Evolutionary conservation across 2,888 invertebrate genomes (phyloP).

Genomic region (Pollenia angustigena): DNA sequence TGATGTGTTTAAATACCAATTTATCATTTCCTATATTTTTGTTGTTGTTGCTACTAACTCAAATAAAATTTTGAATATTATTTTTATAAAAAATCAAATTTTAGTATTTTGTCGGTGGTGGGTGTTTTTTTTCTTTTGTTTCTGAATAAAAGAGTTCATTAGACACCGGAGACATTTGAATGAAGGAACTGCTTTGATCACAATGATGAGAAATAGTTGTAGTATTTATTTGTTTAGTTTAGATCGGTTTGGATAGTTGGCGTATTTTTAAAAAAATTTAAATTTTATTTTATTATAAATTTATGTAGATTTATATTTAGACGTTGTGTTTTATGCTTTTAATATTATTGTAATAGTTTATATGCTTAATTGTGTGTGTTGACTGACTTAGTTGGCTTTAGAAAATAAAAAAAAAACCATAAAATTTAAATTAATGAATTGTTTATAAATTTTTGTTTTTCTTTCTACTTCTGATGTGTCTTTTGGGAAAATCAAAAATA

Average conservation of each 20-base stretch:
- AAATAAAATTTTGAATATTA: constrained; percentile 38
- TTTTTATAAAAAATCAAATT: neutral
- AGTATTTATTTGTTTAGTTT: neutral
- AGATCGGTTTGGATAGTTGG: constrained; percentile 13
- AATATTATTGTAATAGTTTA: constrained; percentile 44
- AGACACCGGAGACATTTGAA: constrained; percentile 1
- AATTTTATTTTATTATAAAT: constrained; percentile 47
- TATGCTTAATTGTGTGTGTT: constrained; percentile 52
- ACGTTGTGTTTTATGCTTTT: neutral
- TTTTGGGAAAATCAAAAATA: neutral
- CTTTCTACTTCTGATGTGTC: neutral
- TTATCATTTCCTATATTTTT: constrained; percentile 56
- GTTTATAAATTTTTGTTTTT: constrained; percentile 53
- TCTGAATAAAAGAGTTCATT: constrained; percentile 9
- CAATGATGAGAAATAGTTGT: neutral
- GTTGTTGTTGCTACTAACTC: constrained; percentile 25
- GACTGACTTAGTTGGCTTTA: constrained; percentile 46
- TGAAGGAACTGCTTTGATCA: neutral
- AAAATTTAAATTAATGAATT: constrained; percentile 57
- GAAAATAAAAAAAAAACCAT: constrained; percentile 30
- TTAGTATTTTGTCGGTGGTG: constrained; percentile 5
- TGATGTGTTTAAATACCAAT: constrained; percentile 55
- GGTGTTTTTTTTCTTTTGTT: constrained; percentile 16
- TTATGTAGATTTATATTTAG: constrained; percentile 35
- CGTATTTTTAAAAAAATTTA: constrained; percentile 31